A percentile compares a stretch with the other conserved stretches of the same genome.
Evolutionary conservation across 2,888 invertebrate species (phyloP).

Genomic region (Scaeva pyrastri): DNA sequence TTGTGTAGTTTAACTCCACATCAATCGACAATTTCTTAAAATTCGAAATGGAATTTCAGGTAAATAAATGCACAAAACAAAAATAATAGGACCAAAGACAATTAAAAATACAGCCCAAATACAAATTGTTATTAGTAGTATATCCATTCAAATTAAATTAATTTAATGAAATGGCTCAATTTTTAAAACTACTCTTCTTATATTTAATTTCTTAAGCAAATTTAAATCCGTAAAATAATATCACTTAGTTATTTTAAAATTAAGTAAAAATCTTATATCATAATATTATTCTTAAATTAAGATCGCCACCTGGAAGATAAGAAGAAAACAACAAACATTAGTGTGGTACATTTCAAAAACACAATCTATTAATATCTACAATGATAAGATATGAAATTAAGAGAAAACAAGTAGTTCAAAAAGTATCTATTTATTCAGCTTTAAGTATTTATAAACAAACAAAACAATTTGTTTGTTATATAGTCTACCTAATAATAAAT

Average conservation of each 20-base stretch:
- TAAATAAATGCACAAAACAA: conserved; percentile 86
- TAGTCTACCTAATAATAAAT: not conserved
- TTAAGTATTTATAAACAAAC: not conserved
- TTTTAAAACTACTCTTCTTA: conserved; percentile 40
- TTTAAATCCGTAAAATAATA: conserved; percentile 61
- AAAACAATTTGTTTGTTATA: not conserved
- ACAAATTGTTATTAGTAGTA: conserved; percentile 80
- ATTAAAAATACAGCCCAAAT: conserved; percentile 87
- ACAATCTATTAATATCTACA: not conserved
- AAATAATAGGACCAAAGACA: conserved; percentile 88
- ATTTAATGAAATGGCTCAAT: conserved; percentile 40
- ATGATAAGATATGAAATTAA: not conserved
- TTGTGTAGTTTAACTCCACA: not conserved
- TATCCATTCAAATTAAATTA: conserved; percentile 24
- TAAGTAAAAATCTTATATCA: conserved; percentile 7
- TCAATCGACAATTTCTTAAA: conserved; percentile 85
- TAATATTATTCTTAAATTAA: conserved; percentile 55
- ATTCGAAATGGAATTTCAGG: conserved; percentile 89
- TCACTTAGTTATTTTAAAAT: conserved; percentile 67
- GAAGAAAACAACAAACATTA: conserved; percentile 24
- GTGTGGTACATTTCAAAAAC: too few species aligned
- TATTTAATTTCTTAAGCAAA: conserved; percentile 34
- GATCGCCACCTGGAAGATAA: conserved; percentile 79
- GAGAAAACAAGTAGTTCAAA: not conserved
- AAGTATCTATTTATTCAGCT: not conserved